A percentile compares a stretch with the other conserved stretches of the same genome.
Conservation (phyloP, 2,113 vertebrate genomes). For the Pelvicachromis taeniatus region DNA sequence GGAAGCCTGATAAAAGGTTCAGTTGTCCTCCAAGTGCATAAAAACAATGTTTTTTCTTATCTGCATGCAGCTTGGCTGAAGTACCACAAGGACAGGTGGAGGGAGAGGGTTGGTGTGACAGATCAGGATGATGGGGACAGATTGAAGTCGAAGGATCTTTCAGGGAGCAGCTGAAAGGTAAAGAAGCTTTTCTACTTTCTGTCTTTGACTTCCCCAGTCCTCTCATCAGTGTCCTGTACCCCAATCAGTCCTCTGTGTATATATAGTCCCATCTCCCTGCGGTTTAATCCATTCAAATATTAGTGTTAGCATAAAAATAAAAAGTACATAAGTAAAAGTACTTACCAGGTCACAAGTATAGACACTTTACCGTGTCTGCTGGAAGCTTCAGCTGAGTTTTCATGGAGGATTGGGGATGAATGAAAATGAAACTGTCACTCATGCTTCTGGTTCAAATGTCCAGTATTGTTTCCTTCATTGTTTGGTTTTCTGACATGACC, state of each 20-base stretch:
- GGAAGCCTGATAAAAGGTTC: not conserved
- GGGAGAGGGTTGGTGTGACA: not conserved
- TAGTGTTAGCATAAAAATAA: fast-evolving
- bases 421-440: not conserved
- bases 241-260: not conserved
- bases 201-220: not conserved
- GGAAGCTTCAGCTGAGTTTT: not conserved
- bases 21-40: not conserved
- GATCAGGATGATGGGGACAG: not conserved
- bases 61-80: not conserved
- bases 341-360: not conserved
- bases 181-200: too few relatives aligned
- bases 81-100: not conserved
- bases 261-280: not conserved
- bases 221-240: not conserved
- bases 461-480: not conserved
- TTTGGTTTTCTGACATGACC: not conserved
- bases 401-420: not conserved
- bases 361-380: not conserved
- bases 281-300: not conserved
- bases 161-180: too few relatives aligned
- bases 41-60: too few relatives aligned
- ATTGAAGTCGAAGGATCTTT: too few relatives aligned
- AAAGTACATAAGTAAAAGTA: not conserved
- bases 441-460: not conserved